Base-by-base conservation (phyloP, 2,797 vertebrate species). In the Macrochelys suwanniensis region DNA sequence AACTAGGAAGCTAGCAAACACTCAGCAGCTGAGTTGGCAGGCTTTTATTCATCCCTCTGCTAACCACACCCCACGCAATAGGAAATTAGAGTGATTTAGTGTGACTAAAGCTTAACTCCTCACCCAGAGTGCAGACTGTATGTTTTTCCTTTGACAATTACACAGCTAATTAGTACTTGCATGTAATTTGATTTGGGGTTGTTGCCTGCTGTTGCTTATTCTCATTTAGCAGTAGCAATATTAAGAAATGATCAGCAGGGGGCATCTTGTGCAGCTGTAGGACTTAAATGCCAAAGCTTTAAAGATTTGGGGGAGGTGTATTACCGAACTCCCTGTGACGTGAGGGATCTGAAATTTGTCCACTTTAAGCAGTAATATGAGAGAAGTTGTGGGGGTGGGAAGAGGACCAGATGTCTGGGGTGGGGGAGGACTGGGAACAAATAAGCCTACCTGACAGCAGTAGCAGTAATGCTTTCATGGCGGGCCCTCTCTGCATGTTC, bases 151-250 rank as follows among this genome's bases (percentile, higher is more conserved):
- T 89, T 93, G 89, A 82, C 89, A 97, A 90, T 93, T 95, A 85
- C 80, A 83, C 89, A 94, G 83, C 86, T 97, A 81, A 93, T 95
- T 96, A 94, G 81, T 68, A 56, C 93, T 96, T 92, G 13, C 87
- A 59, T 42, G 82, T 97, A 96, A 91, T 93, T 91, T 92, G 93
- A 93, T 93, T 57, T 96, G 95, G 89, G 95, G 94, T 95, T 90
- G 59, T 89, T 97, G 80, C 95, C 31, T 53, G 42, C 94, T 93
- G 92, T 82, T 95, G 93, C 90, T 96, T 80, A 82, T 1, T 2
- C 82, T 93, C 79, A 51, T 91, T 54, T 77, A 47, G 45, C 45
- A 56, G 59, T 80, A 68, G 96, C 85, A 97, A 96, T 91, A 78
- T 93, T 89, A 79, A 93, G 87, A 89, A 93, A 76, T 4, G 25